A percentile compares a stretch with the other conserved stretches of the same genome.
Conservation (phyloP, 2,113 vertebrate species). For the Archocentrus centrarchus region DNA sequence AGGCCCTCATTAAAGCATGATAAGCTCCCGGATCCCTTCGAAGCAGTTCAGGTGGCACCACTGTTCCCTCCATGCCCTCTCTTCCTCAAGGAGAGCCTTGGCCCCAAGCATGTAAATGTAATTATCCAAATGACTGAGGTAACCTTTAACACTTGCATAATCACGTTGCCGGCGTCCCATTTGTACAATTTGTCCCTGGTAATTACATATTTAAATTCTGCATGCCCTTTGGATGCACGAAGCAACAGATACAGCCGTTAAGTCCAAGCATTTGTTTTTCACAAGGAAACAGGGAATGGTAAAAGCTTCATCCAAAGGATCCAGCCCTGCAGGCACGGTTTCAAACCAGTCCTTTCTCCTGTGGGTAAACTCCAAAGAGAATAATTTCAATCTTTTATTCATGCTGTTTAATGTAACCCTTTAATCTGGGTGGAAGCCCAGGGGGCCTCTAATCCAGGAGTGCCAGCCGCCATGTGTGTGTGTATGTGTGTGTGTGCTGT, state of each 20-base stretch:
- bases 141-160: slow-evolving; percentile 64
- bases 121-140: slow-evolving; percentile 70
- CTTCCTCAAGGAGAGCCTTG: slow-evolving; percentile 48
- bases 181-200: slow-evolving; percentile 60
- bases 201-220: slow-evolving; percentile 64
- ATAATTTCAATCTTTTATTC: slow-evolving; percentile 84
- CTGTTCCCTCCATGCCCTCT: slow-evolving; percentile 3
- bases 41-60: slow-evolving; percentile 37
- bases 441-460: slow-evolving; percentile 81
- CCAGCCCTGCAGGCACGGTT: slow-evolving; percentile 29
- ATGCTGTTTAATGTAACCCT: slow-evolving; percentile 83
- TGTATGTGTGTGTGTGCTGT: slow-evolving; percentile 45
- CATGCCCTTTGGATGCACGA: slow-evolving; percentile 25
- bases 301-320: slow-evolving; percentile 37
- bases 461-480: slow-evolving; percentile 57
- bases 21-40: slow-evolving; percentile 38
- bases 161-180: slow-evolving; percentile 51
- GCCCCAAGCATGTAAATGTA: slow-evolving; percentile 59
- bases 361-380: slow-evolving; percentile 81
- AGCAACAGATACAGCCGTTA: slow-evolving; percentile 28
- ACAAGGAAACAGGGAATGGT: slow-evolving; percentile 37
- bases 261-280: slow-evolving; percentile 24
- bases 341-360: slow-evolving; percentile 61
- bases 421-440: slow-evolving; percentile 86
- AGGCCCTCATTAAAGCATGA: slow-evolving; percentile 73